Evolutionary conservation across 2,888 invertebrate species (phyloP), one percentile per base, ranked within the genome.

Genomic region (Lasioglossum leucozonium): DNA sequence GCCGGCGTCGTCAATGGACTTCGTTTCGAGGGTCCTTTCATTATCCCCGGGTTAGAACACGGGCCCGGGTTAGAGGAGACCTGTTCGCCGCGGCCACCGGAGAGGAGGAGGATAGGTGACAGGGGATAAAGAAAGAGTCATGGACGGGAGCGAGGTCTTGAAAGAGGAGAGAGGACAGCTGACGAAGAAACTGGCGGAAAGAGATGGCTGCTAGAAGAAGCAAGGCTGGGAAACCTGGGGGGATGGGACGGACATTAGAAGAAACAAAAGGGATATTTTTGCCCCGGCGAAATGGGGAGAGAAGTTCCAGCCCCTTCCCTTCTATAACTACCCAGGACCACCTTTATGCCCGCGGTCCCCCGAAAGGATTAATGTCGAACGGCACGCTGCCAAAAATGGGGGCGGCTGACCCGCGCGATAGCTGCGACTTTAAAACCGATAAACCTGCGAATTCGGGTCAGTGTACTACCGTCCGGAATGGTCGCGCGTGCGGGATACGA

Each of bases 371-470:
- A 93, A 93, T 92, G 93, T 91, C 91, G 86, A 89, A 84, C 91
- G 94, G 94, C 93, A 92, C 86, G 81, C 85, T 93, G 93, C 93
- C 94, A 94, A 93, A 93, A 93, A 92, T 91, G 87, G 90, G n/a
- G 89, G 89, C 89, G 91, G 89, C 92, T 92, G 92, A 92, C 92
- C 92, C 88, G 88, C 84, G 88, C 88, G 88, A 88, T 87, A 88
- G 85, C 82, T 55, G 34, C 42, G 58, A 71, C 83, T 82, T 88
- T 82, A 55, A 78, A 67, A 75, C 77, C 77, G 34, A 77, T 84
- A 79, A 87, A 84, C 74, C 84, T 58, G 34, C 79, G 79, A 79
- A 77, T 72, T 81, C 81, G 80, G 51, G 69, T 58, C 55, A 74
- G 76, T 37, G 73, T 79, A 81, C 71, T 78, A 30, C 84, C 83